Evolutionary conservation across 2,797 vertebrate genomes (phyloP).

Genomic region (Rousettus madagascariensis): DNA sequence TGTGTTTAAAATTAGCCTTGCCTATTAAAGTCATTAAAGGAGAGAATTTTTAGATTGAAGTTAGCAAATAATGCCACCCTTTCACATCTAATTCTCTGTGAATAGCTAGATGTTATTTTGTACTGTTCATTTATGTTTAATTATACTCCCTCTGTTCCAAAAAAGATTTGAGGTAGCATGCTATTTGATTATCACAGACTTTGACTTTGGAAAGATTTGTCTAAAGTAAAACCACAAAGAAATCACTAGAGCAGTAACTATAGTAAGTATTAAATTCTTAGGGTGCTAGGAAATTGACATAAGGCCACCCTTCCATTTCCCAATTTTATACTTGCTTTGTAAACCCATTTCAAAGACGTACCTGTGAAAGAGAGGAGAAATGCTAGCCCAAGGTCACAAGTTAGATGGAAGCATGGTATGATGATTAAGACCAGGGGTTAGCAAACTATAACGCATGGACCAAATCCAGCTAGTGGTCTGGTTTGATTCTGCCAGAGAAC

Average conservation of each 20-base stretch:
- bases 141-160: background rate
- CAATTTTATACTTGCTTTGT: background rate
- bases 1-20: slow-evolving; percentile 14
- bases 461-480: background rate
- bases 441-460: background rate
- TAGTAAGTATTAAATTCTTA: background rate
- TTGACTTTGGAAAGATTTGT: background rate
- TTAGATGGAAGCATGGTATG: background rate
- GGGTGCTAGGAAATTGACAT: background rate
- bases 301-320: background rate
- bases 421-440: background rate
- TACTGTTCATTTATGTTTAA: background rate
- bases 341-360: background rate
- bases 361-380: background rate
- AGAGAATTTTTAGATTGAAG: background rate
- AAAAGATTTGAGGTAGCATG: background rate
- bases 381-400: background rate
- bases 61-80: background rate
- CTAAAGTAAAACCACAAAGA: background rate
- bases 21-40: slow-evolving; percentile 13
- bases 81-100: background rate
- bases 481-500: background rate
- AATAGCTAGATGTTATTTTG: background rate
- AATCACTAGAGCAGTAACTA: background rate
- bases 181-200: background rate